Evolutionary conservation across 2,888 invertebrate genomes (phyloP).

Genomic region (Pegoplata infirma): DNA sequence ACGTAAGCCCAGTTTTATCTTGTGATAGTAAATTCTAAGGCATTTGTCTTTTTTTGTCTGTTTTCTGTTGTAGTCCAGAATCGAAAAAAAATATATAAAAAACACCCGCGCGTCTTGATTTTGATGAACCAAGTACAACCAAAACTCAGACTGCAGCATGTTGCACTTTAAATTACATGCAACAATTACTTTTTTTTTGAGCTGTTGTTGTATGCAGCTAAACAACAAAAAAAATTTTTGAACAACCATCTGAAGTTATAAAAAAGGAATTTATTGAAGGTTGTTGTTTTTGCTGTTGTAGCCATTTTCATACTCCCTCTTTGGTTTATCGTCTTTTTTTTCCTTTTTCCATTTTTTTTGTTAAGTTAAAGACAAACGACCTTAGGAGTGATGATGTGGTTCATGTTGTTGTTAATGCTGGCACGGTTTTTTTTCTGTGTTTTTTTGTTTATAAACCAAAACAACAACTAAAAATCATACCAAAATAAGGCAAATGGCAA

Average conservation of each 20-base stretch:
- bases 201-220: neutral
- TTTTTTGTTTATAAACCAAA: constrained; percentile 12
- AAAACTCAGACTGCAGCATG: constrained; percentile 6
- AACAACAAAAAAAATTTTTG: too few relatives aligned
- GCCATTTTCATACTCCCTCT: constrained; percentile 34
- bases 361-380: constrained; percentile 22
- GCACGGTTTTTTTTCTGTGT: too few relatives aligned
- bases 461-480: neutral
- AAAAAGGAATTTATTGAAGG: constrained; percentile 43
- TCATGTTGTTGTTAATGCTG: constrained; percentile 36
- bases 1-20: constrained; percentile 33
- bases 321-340: neutral
- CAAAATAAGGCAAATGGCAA: constrained; percentile 48
- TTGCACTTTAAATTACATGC: constrained; percentile 45
- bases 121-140: constrained; percentile 35
- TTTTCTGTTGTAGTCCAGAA: neutral
- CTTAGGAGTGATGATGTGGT: constrained; percentile 32
- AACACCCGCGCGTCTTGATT: constrained; percentile 61
- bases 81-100: constrained; percentile 12
- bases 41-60: constrained; percentile 29
- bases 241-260: neutral
- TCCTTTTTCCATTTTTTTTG: neutral
- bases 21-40: constrained; percentile 50
- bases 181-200: constrained; percentile 51
- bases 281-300: constrained; percentile 22